Conservation (phyloP, 2,113 vertebrate species). For the Setophaga kirtlandii region DNA sequence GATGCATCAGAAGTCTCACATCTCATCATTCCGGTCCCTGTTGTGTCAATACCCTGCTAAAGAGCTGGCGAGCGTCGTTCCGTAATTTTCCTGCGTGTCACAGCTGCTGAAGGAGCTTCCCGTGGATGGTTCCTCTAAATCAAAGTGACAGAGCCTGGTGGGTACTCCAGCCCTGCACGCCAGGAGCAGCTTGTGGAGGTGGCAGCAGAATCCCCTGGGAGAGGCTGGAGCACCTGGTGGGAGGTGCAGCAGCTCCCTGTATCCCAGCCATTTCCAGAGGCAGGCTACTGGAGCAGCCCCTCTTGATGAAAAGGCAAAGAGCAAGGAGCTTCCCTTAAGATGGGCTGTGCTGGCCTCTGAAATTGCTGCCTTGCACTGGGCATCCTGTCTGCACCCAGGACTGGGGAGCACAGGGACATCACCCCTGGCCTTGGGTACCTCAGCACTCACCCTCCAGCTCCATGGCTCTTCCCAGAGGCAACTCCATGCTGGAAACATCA, state of each 20-base stretch:
- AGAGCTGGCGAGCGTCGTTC: not conserved
- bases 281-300: not conserved
- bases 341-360: not conserved
- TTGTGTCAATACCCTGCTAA: not conserved
- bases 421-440: not conserved
- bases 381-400: rapidly evolving
- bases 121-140: not conserved
- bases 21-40: not conserved
- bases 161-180: rapidly evolving
- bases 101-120: not conserved
- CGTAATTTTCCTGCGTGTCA: not conserved
- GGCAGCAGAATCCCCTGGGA: not conserved
- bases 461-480: not conserved
- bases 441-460: not conserved
- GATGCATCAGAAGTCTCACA: not conserved
- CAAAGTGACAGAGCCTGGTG: not conserved
- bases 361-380: rapidly evolving
- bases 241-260: not conserved
- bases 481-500: not conserved
- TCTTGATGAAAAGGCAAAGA: not conserved
- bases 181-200: not conserved
- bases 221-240: not conserved
- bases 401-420: rapidly evolving
- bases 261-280: not conserved
- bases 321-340: not conserved